Conservation (phyloP, 2,888 invertebrate genomes). For the Synanthedon myopaeformis region DNA sequence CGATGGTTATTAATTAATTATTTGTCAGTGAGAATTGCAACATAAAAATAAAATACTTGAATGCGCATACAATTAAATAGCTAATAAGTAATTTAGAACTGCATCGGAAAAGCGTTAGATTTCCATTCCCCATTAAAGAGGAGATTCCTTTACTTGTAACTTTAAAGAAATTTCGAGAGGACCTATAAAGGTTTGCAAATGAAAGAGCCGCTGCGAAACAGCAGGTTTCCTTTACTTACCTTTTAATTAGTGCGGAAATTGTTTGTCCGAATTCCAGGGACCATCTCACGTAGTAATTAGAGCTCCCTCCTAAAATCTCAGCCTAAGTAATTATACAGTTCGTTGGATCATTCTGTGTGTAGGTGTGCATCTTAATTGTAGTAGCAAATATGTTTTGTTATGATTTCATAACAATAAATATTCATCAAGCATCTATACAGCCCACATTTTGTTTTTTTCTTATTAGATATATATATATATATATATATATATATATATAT, state of each 20-base stretch:
- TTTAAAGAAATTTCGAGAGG: slow-evolving; percentile 32
- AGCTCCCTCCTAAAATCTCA: slow-evolving; percentile 26
- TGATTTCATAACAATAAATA: too few relatives aligned
- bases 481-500: too few relatives aligned
- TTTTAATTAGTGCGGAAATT: slow-evolving; percentile 60
- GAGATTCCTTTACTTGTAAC: slow-evolving; percentile 28
- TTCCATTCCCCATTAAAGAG: slow-evolving; percentile 15
- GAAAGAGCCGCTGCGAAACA: slow-evolving; percentile 26
- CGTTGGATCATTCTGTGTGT: slow-evolving; percentile 3
- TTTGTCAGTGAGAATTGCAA: too few relatives aligned
- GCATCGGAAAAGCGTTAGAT: background rate
- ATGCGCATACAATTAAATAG: background rate
- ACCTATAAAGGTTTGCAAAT: slow-evolving; percentile 59
- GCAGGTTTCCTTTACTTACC: slow-evolving; percentile 19
- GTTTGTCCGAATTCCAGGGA: slow-evolving; percentile 45
- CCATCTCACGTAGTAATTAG: background rate
- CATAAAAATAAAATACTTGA: too few relatives aligned
- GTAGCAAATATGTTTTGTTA: too few relatives aligned
- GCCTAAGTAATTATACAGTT: slow-evolving; percentile 28
- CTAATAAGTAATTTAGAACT: background rate
- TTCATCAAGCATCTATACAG: too few relatives aligned
- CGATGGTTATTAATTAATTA: too few relatives aligned
- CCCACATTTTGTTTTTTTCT: too few relatives aligned
- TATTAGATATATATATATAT: too few relatives aligned
- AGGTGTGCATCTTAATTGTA: background rate